Conservation (phyloP, 1,140 invertebrate species). For the Nymphalis io region DNA sequence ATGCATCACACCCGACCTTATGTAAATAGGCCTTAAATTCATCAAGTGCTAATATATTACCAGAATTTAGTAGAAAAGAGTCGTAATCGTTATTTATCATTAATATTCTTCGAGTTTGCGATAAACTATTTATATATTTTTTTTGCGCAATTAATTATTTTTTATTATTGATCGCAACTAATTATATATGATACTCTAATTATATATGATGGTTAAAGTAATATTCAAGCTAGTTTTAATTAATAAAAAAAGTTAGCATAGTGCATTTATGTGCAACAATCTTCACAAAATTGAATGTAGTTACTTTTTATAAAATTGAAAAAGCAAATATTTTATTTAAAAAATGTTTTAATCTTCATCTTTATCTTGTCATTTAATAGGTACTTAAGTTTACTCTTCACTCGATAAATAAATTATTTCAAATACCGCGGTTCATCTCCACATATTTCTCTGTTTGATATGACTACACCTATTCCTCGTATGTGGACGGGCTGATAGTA, state of each 20-base stretch:
- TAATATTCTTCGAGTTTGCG: not conserved
- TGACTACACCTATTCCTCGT: conserved; percentile 57
- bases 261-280: too few relatives aligned
- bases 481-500: conserved; percentile 61
- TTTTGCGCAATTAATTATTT: not conserved
- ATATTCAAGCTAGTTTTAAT: too few relatives aligned
- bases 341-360: too few relatives aligned
- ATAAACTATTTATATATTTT: not conserved
- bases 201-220: too few relatives aligned
- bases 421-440: conserved; percentile 41
- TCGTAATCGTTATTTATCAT: not conserved
- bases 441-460: conserved; percentile 51
- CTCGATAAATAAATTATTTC: not conserved
- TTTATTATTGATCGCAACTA: not conserved
- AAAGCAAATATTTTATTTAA: too few relatives aligned
- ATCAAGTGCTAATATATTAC: conserved; percentile 48
- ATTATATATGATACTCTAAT: too few relatives aligned
- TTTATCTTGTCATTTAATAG: too few relatives aligned
- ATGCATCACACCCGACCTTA: conserved; percentile 48
- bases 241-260: too few relatives aligned
- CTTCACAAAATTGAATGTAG: too few relatives aligned
- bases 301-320: too few relatives aligned
- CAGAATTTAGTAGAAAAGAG: conserved; percentile 15
- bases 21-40: conserved; percentile 60
- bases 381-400: not conserved